Evolutionary conservation across 2,797 vertebrate species (phyloP).

Genomic region (Eupleurogrammus muticus): DNA sequence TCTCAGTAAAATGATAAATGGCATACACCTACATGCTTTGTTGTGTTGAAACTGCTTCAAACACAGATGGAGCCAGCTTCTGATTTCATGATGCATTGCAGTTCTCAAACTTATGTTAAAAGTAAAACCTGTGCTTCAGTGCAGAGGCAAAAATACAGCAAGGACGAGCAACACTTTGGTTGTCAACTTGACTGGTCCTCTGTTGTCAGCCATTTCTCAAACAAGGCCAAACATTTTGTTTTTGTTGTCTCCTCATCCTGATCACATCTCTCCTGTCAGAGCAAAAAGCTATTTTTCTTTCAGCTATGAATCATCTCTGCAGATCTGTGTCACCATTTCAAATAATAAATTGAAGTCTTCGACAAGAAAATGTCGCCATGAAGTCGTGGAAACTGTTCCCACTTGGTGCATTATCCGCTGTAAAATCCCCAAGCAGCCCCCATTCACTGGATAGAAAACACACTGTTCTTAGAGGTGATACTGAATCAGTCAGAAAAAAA

Average conservation of each 20-base stretch:
- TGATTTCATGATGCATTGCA: slow-evolving; percentile 23
- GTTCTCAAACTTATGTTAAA: slow-evolving; percentile 26
- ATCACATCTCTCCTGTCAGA: slow-evolving; percentile 62
- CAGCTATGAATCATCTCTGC: slow-evolving; percentile 65
- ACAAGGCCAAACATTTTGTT: slow-evolving; percentile 60
- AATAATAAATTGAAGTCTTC: slow-evolving; percentile 57
- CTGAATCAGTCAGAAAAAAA: too few species aligned
- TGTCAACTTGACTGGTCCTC: slow-evolving; percentile 64
- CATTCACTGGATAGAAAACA: slow-evolving; percentile 4
- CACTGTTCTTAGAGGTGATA: too few species aligned
- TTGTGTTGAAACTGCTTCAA: slow-evolving; percentile 38
- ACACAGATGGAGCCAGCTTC: slow-evolving; percentile 30
- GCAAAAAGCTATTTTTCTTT: slow-evolving; percentile 60
- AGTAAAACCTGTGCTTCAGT: slow-evolving; percentile 41
- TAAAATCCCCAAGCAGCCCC: slow-evolving; percentile 15
- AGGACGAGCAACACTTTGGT: slow-evolving; percentile 30
- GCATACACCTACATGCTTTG: slow-evolving; percentile 26
- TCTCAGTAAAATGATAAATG: slow-evolving; percentile 60
- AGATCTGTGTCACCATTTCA: slow-evolving; percentile 64
- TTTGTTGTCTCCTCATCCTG: slow-evolving; percentile 42
- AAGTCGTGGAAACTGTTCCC: slow-evolving; percentile 27
- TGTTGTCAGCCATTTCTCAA: slow-evolving; percentile 68
- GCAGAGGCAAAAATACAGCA: slow-evolving; percentile 10
- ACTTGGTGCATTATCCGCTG: slow-evolving; percentile 32
- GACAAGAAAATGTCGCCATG: slow-evolving; percentile 43